These are phyloP conservation scores for Portunus trituberculatus DNA, from an alignment of 1,140 invertebrate genomes.

Conservation along the genomic window DNA sequence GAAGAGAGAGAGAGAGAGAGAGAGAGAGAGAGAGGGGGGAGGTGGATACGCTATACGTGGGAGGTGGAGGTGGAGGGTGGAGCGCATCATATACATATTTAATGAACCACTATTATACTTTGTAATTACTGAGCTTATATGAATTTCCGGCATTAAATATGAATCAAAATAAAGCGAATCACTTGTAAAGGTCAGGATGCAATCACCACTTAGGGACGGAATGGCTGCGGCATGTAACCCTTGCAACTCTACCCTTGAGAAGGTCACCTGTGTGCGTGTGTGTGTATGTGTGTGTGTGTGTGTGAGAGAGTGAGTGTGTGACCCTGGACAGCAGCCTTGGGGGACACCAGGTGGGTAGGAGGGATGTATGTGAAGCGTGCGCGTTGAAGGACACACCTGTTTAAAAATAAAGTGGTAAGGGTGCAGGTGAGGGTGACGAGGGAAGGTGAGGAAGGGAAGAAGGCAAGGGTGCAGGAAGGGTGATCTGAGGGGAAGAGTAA, in stretches of 20 bases:
- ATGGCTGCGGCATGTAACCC: background rate
- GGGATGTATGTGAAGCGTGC: background rate
- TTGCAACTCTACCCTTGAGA: background rate
- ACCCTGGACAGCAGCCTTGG: slow-evolving; percentile 6
- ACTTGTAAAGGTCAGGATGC: too few relatives aligned
- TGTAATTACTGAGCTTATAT: background rate
- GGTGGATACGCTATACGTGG: background rate
- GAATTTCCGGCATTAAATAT: background rate
- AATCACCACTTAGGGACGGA: too few relatives aligned
- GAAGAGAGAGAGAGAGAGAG: too few relatives aligned
- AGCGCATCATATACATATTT: background rate
- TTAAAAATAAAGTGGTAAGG: slow-evolving; percentile 1
- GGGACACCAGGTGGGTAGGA: background rate
- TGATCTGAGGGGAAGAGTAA: background rate
- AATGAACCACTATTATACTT: background rate
- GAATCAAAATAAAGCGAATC: too few relatives aligned
- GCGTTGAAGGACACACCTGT: background rate
- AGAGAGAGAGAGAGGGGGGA: too few relatives aligned
- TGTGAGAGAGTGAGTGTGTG: background rate
- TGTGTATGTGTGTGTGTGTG: too few relatives aligned
- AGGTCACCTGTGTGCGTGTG: background rate
- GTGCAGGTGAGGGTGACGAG: background rate
- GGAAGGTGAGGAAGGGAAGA: background rate
- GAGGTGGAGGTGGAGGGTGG: background rate
- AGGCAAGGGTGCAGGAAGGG: background rate